A percentile compares a stretch with the other conserved stretches of the same genome.
Evolutionary conservation across 2,888 invertebrate species (phyloP).

Genomic region (Megamerina dolium): DNA sequence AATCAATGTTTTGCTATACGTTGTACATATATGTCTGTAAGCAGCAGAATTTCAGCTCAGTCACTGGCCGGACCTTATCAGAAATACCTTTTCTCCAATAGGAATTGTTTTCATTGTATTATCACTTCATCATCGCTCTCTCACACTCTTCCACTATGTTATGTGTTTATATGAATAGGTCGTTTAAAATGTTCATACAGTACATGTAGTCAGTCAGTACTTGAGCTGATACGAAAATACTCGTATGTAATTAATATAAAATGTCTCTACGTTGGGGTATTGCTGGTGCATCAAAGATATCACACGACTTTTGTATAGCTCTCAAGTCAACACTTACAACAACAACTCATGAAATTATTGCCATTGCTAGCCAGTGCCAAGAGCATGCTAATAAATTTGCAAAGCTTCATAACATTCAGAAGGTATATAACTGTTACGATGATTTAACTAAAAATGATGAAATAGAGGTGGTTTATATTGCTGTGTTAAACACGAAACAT

Average conservation of each 20-base stretch:
- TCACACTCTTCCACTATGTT: too few relatives aligned
- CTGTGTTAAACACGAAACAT: constrained; percentile 66
- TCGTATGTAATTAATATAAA: neutral
- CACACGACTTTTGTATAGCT: constrained; percentile 72
- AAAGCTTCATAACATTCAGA: constrained; percentile 59
- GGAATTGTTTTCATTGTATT: too few relatives aligned
- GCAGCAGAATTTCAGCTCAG: too few relatives aligned
- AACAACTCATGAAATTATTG: constrained; percentile 60
- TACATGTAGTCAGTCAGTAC: too few relatives aligned
- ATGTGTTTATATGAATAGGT: too few relatives aligned
- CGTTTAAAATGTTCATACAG: too few relatives aligned
- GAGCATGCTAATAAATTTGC: constrained; percentile 68
- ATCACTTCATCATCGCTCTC: too few relatives aligned
- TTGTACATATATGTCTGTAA: too few relatives aligned
- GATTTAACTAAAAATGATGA: constrained; percentile 64
- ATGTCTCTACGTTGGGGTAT: constrained; percentile 69
- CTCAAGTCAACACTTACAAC: constrained; percentile 57
- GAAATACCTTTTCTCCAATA: too few relatives aligned
- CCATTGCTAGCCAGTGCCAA: constrained; percentile 68
- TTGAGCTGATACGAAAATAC: neutral
- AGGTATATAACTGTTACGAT: constrained; percentile 66
- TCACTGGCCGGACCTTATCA: too few relatives aligned
- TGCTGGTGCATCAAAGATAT: constrained; percentile 72
- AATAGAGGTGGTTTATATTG: constrained; percentile 79
- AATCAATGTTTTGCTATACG: too few relatives aligned